phyloP scores from a whole-genome alignment of 2,113 vertebrate genomes.

The Megatriorchis doriae region DNA sequence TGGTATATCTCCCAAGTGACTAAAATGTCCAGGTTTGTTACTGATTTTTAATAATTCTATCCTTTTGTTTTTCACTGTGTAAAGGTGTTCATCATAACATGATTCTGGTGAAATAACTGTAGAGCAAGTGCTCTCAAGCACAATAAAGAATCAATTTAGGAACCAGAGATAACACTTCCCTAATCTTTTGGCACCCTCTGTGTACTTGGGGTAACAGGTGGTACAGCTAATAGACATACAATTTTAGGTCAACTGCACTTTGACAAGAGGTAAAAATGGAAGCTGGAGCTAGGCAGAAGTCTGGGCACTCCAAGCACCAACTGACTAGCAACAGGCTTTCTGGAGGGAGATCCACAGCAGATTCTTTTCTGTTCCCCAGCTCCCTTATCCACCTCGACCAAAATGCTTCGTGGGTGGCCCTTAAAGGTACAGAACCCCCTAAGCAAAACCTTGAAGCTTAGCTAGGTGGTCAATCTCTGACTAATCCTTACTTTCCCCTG shows the following conservation, averaged over 20 bases:
- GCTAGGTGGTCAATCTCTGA: rapidly evolving
- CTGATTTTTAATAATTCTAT: not conserved
- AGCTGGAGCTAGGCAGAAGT: not conserved
- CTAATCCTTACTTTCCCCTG: not conserved
- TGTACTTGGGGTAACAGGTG: not conserved
- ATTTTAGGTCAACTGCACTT: not conserved
- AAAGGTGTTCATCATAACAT: rapidly evolving
- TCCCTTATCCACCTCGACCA: not conserved
- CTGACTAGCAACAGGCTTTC: not conserved
- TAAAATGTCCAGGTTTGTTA: not conserved
- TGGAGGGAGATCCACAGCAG: not conserved
- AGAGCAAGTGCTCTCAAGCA: not conserved
- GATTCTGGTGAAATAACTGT: not conserved
- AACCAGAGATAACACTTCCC: not conserved
- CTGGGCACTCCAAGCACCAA: not conserved
- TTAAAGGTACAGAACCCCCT: not conserved
- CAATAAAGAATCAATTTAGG: rapidly evolving
- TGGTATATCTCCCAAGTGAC: not conserved
- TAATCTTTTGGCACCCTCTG: not conserved
- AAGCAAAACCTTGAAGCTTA: not conserved
- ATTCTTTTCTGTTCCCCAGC: not conserved
- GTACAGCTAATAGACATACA: rapidly evolving
- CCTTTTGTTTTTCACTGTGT: not conserved
- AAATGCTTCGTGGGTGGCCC: not conserved
- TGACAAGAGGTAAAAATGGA: not conserved